Percentiles rank a stretch among this genome's conserved stretches.
Evolutionary conservation across 2,888 invertebrate species (phyloP).

Genomic region (Trissolcus japonicus): DNA sequence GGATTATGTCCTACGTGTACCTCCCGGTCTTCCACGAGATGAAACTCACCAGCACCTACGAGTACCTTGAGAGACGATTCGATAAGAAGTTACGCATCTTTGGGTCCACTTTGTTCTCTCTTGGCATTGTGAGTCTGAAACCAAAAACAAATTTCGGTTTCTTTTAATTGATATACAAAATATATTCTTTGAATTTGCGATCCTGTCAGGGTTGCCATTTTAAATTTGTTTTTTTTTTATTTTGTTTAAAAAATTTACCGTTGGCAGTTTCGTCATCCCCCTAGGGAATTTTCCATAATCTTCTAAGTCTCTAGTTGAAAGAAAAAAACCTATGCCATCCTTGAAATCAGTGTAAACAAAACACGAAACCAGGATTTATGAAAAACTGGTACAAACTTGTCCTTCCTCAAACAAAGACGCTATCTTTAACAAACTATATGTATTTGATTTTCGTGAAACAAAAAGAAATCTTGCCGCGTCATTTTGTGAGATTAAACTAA

Average conservation of each 20-base stretch:
- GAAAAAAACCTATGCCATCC: no score
- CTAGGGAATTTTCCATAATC: not conserved
- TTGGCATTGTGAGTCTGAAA: slow-evolving; percentile 81
- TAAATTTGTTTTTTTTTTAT: no score
- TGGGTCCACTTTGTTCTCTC: slow-evolving; percentile 83
- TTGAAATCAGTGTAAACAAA: no score
- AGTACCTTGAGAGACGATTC: slow-evolving; percentile 86
- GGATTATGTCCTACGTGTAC: slow-evolving; percentile 82
- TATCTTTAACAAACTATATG: slow-evolving; percentile 23
- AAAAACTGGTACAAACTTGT: slow-evolving; percentile 21
- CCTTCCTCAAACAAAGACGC: slow-evolving; percentile 16
- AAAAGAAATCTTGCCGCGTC: slow-evolving; percentile 8
- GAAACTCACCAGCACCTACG: slow-evolving; percentile 87
- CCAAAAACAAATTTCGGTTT: no score
- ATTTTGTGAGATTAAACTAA: slow-evolving; percentile 2
- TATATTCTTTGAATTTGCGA: no score
- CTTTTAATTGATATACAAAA: no score
- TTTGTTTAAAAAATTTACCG: no score
- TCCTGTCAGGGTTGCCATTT: no score
- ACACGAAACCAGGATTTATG: slow-evolving; percentile 1
- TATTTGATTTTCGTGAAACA: not conserved
- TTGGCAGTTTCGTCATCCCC: no score
- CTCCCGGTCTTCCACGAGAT: slow-evolving; percentile 86
- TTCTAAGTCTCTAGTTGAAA: no score
- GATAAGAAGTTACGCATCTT: slow-evolving; percentile 83